Base-by-base conservation (phyloP, 2,888 invertebrate genomes). In the Nebria brevicollis region DNA sequence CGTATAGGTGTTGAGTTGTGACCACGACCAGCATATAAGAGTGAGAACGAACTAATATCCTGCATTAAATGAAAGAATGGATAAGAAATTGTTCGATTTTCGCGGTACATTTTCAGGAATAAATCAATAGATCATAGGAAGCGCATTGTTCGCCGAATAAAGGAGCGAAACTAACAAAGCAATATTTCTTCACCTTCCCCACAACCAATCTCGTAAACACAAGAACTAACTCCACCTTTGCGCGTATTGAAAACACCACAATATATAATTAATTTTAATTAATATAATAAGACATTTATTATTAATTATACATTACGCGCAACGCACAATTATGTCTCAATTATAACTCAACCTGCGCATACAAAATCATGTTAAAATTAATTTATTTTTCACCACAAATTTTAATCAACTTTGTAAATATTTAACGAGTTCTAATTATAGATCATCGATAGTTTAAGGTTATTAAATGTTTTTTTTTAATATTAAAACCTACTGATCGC, bases 211-310 rank as follows among this genome's bases (percentile, higher is more conserved):
- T 34, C 34, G 34, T 34, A 34, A 34, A 34, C 34, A 34, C 34
- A 34, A 34, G 34, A 34, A 34, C 34, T 34, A 34, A 34, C 78
- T 11, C 7, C 66, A 25, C 25, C 66, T 25, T 66, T 66, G 70
- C 34, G 5, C 70, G 75, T 75, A 79, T 79, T 80, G 75, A 72
- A 75, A 75, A 54, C 80, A 15, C 41, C 34, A 75, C 80, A 79
- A 68, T 75, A 80, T 80, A 75, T 80, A 80, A 80, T 80, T 80
- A 75, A 80, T 80, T 80, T 80, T 80, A 80, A 80, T 80, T 80
- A 80, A 80, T 80, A 64, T 75, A 64, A 75, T 80, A 75, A 70
- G 68, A 74, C 73, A 79, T 79, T 73, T 42, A 73, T 11, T 43
- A 15, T 11, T 26, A 6, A 34, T 15, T 80, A 66, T 75, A 41